Evolutionary conservation across 2,888 invertebrate species (phyloP), one percentile per base, ranked within the genome.

Genomic region (Leucophora obtusa): DNA sequence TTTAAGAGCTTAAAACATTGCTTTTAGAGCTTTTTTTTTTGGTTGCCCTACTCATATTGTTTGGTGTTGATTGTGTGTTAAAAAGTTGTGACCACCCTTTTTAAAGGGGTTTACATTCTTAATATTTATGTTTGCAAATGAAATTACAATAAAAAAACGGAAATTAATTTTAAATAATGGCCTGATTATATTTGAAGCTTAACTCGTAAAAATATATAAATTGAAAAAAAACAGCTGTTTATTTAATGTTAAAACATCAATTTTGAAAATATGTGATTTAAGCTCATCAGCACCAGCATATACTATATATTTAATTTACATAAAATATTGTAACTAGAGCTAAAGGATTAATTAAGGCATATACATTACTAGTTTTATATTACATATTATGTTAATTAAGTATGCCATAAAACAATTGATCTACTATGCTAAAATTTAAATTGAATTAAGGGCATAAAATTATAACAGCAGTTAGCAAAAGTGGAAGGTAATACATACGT

Each of bases 151-250:
- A 33, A 43, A 68, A 74, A 75, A 72, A 56, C 15, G 63, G 21
- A 76, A 76, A 76, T 72, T 69, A 76, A 76, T 80, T 76, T 76
- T 38, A 72, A 68, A 80, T 80, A 80, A 80, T 69, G 72, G 68
- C 63, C 71, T 68, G 76, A 80, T 80, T 80, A 76, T 76, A 69
- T 68, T 54, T 18, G 47, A 65, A 63, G 76, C 75, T 68, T 54
- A 51, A 51, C 56, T 43, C 56, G 28, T 28, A 28, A 28, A 28
- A 28, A 28, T 28, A 7, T 6, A 28, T 38, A 38, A 38, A 9
- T 11, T 38, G 38, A 28, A 56, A 28, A 69, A 54, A 58, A 68
- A 35, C 71, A 66, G 47, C 50, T 79, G 79, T 58, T 75, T 56
- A 50, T 75, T 60, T 66, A 70, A 70, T 60, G 66, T 47, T 66